Percentiles rank a stretch among this genome's conserved stretches.
phyloP scores from a whole-genome alignment of 2,888 invertebrate species.

The Leptinotarsa rubiginosa region DNA sequence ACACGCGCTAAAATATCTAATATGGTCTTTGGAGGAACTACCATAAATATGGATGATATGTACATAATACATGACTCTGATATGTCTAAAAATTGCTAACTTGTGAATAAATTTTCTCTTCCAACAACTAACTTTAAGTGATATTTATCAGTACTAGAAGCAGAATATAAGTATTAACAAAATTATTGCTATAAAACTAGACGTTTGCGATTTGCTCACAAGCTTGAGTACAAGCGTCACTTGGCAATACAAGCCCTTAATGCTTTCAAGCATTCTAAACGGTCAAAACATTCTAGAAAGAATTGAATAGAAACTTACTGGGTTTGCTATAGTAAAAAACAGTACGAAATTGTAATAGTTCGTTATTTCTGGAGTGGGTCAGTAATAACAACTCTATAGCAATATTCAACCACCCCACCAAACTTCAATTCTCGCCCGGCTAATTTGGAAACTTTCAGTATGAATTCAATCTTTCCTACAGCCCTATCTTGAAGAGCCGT shows the following conservation, averaged over 20 bases:
- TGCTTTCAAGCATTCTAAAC: conserved; percentile 48
- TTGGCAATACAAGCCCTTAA: conserved; percentile 47
- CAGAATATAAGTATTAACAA: neutral
- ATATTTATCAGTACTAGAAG: neutral
- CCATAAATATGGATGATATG: conserved; percentile 10
- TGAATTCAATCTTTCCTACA: conserved; percentile 14
- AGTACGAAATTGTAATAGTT: conserved; percentile 57
- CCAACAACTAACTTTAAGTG: neutral
- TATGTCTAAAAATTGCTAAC: conserved; percentile 24
- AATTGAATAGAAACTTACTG: conserved; percentile 59
- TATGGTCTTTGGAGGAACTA: neutral
- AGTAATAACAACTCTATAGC: conserved; percentile 39
- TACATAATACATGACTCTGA: conserved; percentile 15
- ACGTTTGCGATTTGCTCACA: conserved; percentile 36
- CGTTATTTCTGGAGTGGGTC: conserved; percentile 42
- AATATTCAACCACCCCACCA: conserved; percentile 14
- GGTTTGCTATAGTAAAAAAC: conserved; percentile 62
- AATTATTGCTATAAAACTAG: conserved; percentile 38
- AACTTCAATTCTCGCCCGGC: conserved; percentile 7
- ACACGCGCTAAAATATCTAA: neutral
- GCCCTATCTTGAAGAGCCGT: conserved; percentile 7
- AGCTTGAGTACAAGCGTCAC: conserved; percentile 46
- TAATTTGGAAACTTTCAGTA: conserved; percentile 9
- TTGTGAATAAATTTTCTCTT: conserved; percentile 10
- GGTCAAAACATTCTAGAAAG: conserved; percentile 56